Percentiles rank a stretch among this genome's conserved stretches.
Conservation (phyloP, 2,888 invertebrate species). For the Congeria kusceri region DNA sequence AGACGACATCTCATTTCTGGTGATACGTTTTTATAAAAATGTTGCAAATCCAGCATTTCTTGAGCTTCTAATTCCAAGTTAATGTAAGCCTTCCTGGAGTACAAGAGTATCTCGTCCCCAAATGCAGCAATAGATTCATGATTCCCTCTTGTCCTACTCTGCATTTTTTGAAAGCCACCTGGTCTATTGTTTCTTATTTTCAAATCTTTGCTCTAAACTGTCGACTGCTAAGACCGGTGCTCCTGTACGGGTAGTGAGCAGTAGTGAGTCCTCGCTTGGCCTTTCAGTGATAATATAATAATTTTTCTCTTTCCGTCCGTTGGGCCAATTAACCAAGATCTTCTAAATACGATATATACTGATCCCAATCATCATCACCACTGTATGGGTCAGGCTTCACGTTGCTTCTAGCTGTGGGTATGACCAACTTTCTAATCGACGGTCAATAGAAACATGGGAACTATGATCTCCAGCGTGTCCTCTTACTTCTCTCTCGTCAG, state of each 20-base stretch:
- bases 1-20: conserved; percentile 27
- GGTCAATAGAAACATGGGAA: too few relatives aligned
- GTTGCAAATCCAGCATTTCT: conserved; percentile 22
- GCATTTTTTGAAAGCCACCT: conserved; percentile 24
- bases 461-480: not conserved
- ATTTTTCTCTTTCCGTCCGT: conserved; percentile 21
- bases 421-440: not conserved
- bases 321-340: conserved; percentile 19
- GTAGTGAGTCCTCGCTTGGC: conserved; percentile 19
- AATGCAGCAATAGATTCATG: conserved; percentile 20
- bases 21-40: conserved; percentile 18
- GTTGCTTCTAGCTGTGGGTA: not conserved
- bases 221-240: conserved; percentile 9
- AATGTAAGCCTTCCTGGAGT: conserved; percentile 12
- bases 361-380: conserved; percentile 38
- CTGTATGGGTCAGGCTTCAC: conserved; percentile 23
- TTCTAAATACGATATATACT: conserved; percentile 28
- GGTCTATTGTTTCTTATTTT: conserved; percentile 14
- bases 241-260: conserved; percentile 8
- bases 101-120: conserved; percentile 21
- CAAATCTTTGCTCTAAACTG: conserved; percentile 21
- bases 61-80: conserved; percentile 8
- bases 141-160: not conserved
- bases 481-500: conserved; percentile 2
- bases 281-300: conserved; percentile 10